Percentiles rank a stretch among this genome's conserved stretches.
These are phyloP conservation scores for Epizoanthus scotinus DNA, from an alignment of 92 coral and sea anemone genomes.

Conservation along the genomic window DNA sequence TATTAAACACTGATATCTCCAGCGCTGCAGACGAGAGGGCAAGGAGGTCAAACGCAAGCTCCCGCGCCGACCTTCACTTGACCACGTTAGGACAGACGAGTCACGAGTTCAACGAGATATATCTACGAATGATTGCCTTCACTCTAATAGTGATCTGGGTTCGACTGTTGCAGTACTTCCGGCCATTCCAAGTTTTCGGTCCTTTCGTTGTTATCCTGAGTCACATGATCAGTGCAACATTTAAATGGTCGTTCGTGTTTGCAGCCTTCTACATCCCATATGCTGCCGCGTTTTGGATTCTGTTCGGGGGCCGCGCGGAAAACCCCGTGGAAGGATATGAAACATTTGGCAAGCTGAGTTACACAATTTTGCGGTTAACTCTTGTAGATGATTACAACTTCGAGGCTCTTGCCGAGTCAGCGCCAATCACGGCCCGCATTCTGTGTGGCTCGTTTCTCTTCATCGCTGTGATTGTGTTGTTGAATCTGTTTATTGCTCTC, in stretches of 20 bases:
- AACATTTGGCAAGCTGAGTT: conserved; percentile 49
- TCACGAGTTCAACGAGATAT: conserved; percentile 43
- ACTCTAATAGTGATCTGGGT: conserved; percentile 75
- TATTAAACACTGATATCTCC: neutral
- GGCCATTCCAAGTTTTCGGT: conserved; percentile 81
- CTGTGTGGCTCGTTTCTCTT: conserved; percentile 74
- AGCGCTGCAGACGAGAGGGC: neutral
- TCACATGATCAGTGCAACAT: conserved; percentile 66
- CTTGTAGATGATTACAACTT: conserved; percentile 67
- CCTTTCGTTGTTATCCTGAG: conserved; percentile 83
- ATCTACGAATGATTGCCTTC: conserved; percentile 59
- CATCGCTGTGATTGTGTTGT: conserved; percentile 67
- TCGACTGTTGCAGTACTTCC: conserved; percentile 74
- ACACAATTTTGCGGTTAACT: conserved; percentile 65
- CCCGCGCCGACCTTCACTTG: conserved; percentile 32
- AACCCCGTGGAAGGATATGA: conserved; percentile 68
- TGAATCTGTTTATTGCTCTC: conserved; percentile 79
- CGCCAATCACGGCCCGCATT: conserved; percentile 72
- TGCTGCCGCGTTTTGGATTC: conserved; percentile 82
- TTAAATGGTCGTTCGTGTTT: conserved; percentile 76
- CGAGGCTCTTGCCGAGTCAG: conserved; percentile 47
- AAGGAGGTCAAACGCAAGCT: neutral
- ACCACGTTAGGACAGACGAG: conserved; percentile 8
- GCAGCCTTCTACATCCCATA: conserved; percentile 77
- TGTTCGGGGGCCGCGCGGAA: conserved; percentile 71